Conservation (phyloP, 37 sponge, comb jelly and placozoan species). For the Hexactinellida sp. region DNA sequence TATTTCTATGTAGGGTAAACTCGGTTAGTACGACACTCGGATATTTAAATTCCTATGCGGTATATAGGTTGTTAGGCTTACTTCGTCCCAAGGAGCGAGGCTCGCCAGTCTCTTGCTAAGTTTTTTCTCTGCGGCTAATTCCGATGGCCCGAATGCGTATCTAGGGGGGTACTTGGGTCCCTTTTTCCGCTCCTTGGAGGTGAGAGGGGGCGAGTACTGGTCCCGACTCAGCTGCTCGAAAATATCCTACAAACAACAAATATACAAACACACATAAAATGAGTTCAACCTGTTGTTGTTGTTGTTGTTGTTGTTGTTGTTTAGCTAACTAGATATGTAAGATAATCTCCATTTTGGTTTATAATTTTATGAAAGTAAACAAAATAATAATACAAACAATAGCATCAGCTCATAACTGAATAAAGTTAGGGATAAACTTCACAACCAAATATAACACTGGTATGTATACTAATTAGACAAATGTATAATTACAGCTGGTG, state of each 20-base stretch:
- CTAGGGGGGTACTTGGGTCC: conserved; percentile 2
- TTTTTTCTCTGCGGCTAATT: neutral
- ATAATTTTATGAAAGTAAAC: too few species aligned
- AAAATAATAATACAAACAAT: too few species aligned
- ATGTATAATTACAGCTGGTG: neutral
- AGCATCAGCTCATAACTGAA: too few species aligned
- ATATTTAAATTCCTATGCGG: neutral
- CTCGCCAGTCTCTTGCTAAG: neutral
- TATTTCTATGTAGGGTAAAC: too few species aligned
- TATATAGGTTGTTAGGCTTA: neutral
- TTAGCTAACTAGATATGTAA: too few species aligned
- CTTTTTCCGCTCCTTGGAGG: neutral
- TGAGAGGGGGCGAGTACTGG: neutral
- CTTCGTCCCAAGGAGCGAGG: neutral
- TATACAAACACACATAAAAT: neutral
- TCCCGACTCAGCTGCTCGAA: neutral
- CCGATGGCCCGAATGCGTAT: neutral
- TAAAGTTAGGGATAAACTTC: neutral
- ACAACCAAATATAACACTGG: neutral
- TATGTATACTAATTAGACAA: neutral
- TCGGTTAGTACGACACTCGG: too few species aligned
- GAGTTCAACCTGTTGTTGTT: too few species aligned
- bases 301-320: too few species aligned
- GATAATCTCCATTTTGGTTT: too few species aligned
- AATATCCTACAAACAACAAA: neutral